A percentile compares a stretch with the other conserved stretches of the same genome.
These are phyloP conservation scores for Isaurus tuberculatus DNA, from an alignment of 92 coral and sea anemone genomes.

Conservation along the genomic window DNA sequence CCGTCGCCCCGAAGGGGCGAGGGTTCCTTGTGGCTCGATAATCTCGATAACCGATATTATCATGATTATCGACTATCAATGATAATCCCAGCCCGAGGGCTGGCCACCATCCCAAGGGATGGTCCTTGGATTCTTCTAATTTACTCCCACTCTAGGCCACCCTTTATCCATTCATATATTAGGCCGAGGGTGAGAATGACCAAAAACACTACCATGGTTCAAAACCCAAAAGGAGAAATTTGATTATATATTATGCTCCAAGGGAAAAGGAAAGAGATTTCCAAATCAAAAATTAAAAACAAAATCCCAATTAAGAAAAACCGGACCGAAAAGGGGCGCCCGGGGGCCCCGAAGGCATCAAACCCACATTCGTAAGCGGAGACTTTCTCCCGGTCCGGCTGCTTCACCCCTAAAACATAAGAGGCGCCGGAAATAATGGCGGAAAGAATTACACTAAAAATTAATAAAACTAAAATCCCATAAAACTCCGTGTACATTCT, in stretches of 20 bases:
- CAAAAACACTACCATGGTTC: constrained; percentile 76
- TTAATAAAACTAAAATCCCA: constrained; percentile 67
- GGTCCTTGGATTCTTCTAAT: neutral
- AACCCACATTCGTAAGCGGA: constrained; percentile 86
- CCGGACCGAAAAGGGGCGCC: constrained; percentile 83
- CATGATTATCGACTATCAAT: too few species aligned
- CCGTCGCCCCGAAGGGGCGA: constrained; percentile 6
- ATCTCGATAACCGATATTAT: neutral
- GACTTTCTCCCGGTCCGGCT: constrained; percentile 84
- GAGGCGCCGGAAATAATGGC: constrained; percentile 78
- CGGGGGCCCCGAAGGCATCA: constrained; percentile 74
- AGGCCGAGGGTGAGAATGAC: constrained; percentile 68
- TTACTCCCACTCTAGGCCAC: constrained; percentile 82
- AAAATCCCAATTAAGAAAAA: constrained; percentile 79
- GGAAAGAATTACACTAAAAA: constrained; percentile 74
- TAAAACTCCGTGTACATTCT: constrained; percentile 47
- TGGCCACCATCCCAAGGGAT: neutral
- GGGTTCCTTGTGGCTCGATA: constrained; percentile 24
- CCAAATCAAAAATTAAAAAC: constrained; percentile 80
- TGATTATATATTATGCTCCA: constrained; percentile 76
- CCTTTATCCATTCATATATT: constrained; percentile 74
- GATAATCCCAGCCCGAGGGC: constrained; percentile 9
- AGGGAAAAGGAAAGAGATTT: constrained; percentile 77
- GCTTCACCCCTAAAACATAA: constrained; percentile 78
- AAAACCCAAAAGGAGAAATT: constrained; percentile 75